These are phyloP conservation scores for Pholis gunnellus DNA, from an alignment of 2,113 vertebrate species.

Conservation along the genomic window DNA sequence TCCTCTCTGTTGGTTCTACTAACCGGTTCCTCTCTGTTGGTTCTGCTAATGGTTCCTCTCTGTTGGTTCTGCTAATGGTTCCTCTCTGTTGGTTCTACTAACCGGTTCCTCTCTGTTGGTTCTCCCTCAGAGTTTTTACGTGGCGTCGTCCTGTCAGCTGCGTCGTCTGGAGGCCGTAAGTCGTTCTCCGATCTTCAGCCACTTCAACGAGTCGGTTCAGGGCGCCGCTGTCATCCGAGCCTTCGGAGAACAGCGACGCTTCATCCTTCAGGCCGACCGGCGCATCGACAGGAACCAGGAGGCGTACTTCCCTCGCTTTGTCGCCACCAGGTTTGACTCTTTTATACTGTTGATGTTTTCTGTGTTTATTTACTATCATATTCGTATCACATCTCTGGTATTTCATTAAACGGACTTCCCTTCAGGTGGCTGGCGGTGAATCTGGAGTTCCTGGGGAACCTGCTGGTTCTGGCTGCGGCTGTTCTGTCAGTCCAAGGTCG, in stretches of 20 bases:
- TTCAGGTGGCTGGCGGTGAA: conserved; percentile 91
- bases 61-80: too few species aligned
- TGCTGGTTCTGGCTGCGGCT: conserved; percentile 86
- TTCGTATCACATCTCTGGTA: too few species aligned
- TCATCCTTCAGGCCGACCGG: conserved; percentile 78
- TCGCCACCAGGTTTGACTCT: conserved; percentile 71
- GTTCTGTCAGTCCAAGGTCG: conserved; percentile 83
- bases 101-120: too few species aligned
- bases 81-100: too few species aligned
- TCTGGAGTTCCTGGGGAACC: conserved; percentile 89
- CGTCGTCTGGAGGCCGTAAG: conserved; percentile 87
- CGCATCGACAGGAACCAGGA: conserved; percentile 86
- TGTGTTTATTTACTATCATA: background rate
- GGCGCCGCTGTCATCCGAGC: conserved; percentile 87
- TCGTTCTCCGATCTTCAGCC: conserved; percentile 88
- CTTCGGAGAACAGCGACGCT: conserved; percentile 83
- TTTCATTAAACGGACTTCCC: background rate
- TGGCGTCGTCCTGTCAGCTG: conserved; percentile 89
- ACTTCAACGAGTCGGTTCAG: conserved; percentile 89
- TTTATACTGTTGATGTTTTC: background rate
- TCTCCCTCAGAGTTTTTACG: conserved; percentile 83
- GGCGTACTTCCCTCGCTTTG: conserved; percentile 86
- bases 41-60: too few species aligned
- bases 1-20: too few species aligned
- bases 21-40: too few species aligned